Percentiles rank a stretch among this genome's conserved stretches.
These are phyloP conservation scores for Acanthosepion lycidas DNA, from an alignment of 2,888 invertebrate genomes.

Conservation along the genomic window DNA sequence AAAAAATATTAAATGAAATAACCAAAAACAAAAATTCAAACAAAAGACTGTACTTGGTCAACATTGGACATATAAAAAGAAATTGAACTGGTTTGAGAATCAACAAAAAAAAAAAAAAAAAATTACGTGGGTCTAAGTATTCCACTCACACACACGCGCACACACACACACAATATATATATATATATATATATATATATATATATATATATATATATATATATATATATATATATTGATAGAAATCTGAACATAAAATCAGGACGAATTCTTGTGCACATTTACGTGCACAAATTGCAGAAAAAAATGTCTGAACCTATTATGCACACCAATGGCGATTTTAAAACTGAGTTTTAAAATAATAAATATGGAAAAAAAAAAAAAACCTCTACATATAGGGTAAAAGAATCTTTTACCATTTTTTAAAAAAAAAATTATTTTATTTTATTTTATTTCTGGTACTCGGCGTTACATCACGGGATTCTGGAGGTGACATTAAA, in stretches of 20 bases:
- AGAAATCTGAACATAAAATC: neutral
- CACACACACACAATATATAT: neutral
- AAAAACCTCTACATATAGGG: no score
- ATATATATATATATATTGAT: neutral
- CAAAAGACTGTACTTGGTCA: neutral
- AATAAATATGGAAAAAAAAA: no score
- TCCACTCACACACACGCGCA: no score
- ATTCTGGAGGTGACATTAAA: neutral
- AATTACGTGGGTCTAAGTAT: neutral
- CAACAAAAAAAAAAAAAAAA: neutral
- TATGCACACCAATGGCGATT: neutral
- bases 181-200: neutral
- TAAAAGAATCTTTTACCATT: no score
- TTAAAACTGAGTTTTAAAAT: no score
- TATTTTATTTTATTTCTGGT: neutral
- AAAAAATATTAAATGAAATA: neutral
- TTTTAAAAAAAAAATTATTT: no score
- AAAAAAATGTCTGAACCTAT: neutral
- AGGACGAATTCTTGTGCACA: neutral
- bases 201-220: neutral
- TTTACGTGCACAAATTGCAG: neutral
- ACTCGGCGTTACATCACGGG: neutral
- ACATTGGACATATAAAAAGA: neutral
- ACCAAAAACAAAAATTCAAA: neutral
- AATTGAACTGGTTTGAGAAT: neutral